These are phyloP conservation scores for Euplexia lucipara DNA, from an alignment of 2,888 invertebrate species.

Conservation along the genomic window DNA sequence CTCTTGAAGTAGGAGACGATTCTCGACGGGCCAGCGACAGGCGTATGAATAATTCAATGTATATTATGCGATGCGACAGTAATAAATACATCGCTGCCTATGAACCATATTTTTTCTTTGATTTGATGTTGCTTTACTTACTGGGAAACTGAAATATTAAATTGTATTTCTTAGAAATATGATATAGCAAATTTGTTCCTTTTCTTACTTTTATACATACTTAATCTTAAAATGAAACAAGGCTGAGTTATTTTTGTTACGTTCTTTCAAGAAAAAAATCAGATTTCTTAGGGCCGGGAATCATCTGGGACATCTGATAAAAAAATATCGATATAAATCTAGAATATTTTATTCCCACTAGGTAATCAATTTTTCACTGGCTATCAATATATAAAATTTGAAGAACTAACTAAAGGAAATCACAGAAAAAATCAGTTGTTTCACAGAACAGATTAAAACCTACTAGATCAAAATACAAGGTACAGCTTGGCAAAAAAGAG, in stretches of 20 bases:
- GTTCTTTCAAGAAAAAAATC: not conserved
- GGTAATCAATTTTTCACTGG: too few species aligned
- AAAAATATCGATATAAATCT: too few species aligned
- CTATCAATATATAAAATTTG: too few species aligned
- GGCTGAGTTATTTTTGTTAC: not conserved
- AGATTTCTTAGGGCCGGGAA: not conserved
- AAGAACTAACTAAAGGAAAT: too few species aligned
- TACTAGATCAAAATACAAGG: too few species aligned
- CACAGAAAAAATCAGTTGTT: too few species aligned
- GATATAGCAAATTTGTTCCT: too few species aligned
- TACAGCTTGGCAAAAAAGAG: too few species aligned
- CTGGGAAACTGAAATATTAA: constrained; percentile 7
- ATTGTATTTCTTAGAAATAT: not conserved
- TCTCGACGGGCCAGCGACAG: constrained; percentile 30
- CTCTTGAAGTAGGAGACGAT: constrained; percentile 42
- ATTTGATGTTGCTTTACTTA: constrained; percentile 35
- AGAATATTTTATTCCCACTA: too few species aligned
- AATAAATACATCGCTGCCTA: constrained; percentile 62
- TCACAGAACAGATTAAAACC: too few species aligned
- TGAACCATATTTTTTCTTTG: constrained; percentile 49
- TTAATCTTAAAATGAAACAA: not conserved
- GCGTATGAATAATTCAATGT: constrained; percentile 75
- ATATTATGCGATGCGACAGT: constrained; percentile 65
- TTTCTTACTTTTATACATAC: too few species aligned
- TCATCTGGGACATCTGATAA: not conserved